Conservation (phyloP, 2,888 invertebrate genomes). For the Dryobota labecula region DNA sequence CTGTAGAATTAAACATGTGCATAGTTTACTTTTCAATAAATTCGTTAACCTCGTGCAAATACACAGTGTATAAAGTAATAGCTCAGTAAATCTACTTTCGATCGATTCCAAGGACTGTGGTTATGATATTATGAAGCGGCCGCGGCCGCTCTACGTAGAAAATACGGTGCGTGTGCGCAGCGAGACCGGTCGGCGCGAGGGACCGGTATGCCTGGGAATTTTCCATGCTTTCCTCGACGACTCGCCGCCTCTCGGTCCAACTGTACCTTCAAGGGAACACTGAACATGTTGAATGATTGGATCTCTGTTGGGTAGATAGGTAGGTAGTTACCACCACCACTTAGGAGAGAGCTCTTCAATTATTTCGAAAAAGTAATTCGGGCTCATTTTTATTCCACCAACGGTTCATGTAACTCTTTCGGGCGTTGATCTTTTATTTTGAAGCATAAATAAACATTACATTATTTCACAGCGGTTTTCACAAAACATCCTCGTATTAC, state of each 20-base stretch:
- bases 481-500: slow-evolving; percentile 4
- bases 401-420: background rate
- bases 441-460: slow-evolving; percentile 1
- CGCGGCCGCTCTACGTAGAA: slow-evolving; percentile 60
- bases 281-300: slow-evolving; percentile 38
- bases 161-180: slow-evolving; percentile 63
- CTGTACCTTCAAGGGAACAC: slow-evolving; percentile 38
- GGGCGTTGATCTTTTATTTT: background rate
- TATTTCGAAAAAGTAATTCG: slow-evolving; percentile 37
- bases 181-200: slow-evolving; percentile 80
- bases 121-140: slow-evolving; percentile 47
- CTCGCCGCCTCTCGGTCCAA: slow-evolving; percentile 27
- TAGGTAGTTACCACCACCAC: slow-evolving; percentile 25
- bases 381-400: background rate
- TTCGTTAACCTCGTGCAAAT: slow-evolving; percentile 20
- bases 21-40: slow-evolving; percentile 6
- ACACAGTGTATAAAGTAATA: slow-evolving; percentile 16
- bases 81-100: slow-evolving; percentile 64
- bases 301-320: slow-evolving; percentile 24
- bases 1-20: background rate
- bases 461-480: slow-evolving; percentile 2
- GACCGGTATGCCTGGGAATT: slow-evolving; percentile 82
- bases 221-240: slow-evolving; percentile 80
- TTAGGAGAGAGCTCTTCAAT: slow-evolving; percentile 44
- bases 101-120: slow-evolving; percentile 63